Evolutionary conservation across 1,140 invertebrate species (phyloP), one percentile per base, ranked within the genome.

Genomic region (Caenorhabditis tropicalis): DNA sequence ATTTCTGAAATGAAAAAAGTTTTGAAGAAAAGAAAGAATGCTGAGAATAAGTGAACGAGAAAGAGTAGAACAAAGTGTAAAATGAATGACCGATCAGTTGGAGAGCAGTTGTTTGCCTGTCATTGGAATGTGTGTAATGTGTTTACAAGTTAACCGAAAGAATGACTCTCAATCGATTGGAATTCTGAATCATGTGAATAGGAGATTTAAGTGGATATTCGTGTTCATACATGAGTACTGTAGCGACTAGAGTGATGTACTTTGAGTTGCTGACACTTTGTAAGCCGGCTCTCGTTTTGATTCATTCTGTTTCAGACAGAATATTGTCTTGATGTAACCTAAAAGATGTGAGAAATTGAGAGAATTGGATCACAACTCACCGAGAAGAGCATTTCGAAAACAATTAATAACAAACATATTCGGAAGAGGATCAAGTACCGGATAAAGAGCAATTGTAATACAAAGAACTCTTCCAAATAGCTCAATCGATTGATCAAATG

Each of bases 1-100:
- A 56, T 56, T 56, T 56, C 29, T 51, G 15, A 24, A 24, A 21
- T n/a, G n/a, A n/a, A 56, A 56, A 7, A 56, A 27, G 10, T 27
- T 24, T 27, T 6, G 10, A 5, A 43, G 39, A 43, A 43, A 12
- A 43, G 39, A 6, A 43, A 43, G 12, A 43, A 5, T 5, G 5
- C 12, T 5, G n/a, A 58, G 53, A 58, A 58, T 7, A 15, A 58
- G 39, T 24, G 31, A 70, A 36, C 9, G 27, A 70, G 29, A 46
- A 46, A 12, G 58, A 4, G 29, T 29, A 74, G 36, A 24, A 27
- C 39, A 43, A 43, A 46, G 36, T 74, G 65, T 74, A 21, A 31
- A 74, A 74, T 43, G 65, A 74, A 36, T 43, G 65, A 43, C 65
- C 65, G 65, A 31, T 24, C 36, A n/a, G n/a, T n/a, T n/a, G n/a